Evolutionary conservation across 2,113 vertebrate genomes (phyloP).

Genomic region (Platichthys flesus): DNA sequence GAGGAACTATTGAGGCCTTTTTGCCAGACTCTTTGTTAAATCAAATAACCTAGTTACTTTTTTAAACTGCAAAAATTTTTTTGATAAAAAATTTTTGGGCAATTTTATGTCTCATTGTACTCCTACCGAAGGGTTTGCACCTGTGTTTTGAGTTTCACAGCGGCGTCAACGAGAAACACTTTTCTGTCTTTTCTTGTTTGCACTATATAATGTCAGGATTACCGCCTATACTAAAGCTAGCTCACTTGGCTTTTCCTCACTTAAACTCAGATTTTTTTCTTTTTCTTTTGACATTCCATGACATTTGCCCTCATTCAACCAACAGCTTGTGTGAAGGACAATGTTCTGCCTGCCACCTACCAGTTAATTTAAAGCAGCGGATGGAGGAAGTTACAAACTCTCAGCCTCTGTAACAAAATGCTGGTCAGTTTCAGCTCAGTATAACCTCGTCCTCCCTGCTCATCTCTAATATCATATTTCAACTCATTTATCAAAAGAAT

Average conservation of each 20-base stretch:
- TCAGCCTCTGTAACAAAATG: slow-evolving; percentile 37
- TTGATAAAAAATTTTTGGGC: slow-evolving; percentile 99
- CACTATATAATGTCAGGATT: slow-evolving; percentile 98
- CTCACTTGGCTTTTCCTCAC: slow-evolving; percentile 71
- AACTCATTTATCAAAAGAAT: slow-evolving; percentile 39
- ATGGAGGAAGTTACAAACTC: slow-evolving; percentile 16
- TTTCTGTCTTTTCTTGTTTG: slow-evolving; percentile 91
- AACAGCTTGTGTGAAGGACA: slow-evolving; percentile 54
- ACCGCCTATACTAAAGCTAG: slow-evolving; percentile 91
- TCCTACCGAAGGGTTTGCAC: slow-evolving; percentile 96
- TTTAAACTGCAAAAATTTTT: slow-evolving; percentile 99
- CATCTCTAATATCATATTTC: slow-evolving; percentile 29
- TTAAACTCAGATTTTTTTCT: slow-evolving; percentile 71
- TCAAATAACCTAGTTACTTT: slow-evolving; percentile 95
- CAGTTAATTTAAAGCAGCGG: slow-evolving; percentile 28
- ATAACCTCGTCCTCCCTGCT: slow-evolving; percentile 23
- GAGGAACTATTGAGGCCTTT: slow-evolving; percentile 92
- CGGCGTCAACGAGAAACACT: slow-evolving; percentile 77
- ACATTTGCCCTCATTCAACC: slow-evolving; percentile 40
- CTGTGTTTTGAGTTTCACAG: slow-evolving; percentile 90
- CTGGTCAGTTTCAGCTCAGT: slow-evolving; percentile 23
- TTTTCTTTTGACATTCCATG: slow-evolving; percentile 69
- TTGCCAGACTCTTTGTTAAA: slow-evolving; percentile 99
- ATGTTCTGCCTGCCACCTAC: slow-evolving; percentile 33
- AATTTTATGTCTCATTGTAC: slow-evolving; percentile 99